Conservation (phyloP, 2,888 invertebrate genomes). For the Drosophila atroscutellata region DNA sequence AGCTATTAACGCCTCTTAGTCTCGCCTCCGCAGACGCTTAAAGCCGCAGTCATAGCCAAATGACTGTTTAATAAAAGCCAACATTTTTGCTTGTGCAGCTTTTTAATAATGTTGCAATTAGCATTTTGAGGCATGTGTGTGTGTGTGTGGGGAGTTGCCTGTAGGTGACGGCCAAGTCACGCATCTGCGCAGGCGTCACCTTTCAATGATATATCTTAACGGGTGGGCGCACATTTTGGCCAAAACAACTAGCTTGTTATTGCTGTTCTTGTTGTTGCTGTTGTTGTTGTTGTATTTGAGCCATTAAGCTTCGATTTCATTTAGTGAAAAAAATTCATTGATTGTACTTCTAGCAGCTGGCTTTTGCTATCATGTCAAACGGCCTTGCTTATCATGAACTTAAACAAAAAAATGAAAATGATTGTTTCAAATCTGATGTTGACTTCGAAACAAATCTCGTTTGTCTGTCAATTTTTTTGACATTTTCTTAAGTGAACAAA, state of each 20-base stretch:
- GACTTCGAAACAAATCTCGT: background rate
- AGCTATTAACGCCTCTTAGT: conserved; percentile 79
- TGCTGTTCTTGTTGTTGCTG: conserved; percentile 15
- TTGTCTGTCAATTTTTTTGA: conserved; percentile 2
- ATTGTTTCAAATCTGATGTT: conserved; percentile 3
- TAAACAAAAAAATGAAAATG: background rate
- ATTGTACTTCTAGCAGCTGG: background rate
- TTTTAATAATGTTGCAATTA: conserved; percentile 73
- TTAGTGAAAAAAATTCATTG: conserved; percentile 1
- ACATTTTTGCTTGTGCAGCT: conserved; percentile 29
- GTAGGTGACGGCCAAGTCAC: conserved; percentile 67
- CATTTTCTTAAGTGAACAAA: conserved; percentile 15
- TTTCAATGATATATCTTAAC: conserved; percentile 42
- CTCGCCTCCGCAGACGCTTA: conserved; percentile 78
- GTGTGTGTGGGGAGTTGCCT: conserved; percentile 43
- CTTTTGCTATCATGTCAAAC: conserved; percentile 20
- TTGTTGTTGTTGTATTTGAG: conserved; percentile 40
- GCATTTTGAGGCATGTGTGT: conserved; percentile 55
- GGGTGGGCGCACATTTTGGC: conserved; percentile 73
- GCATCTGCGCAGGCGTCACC: conserved; percentile 72
- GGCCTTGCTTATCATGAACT: conserved; percentile 25
- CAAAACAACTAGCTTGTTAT: conserved; percentile 21
- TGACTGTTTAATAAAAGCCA: background rate
- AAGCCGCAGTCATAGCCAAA: conserved; percentile 26
- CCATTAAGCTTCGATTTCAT: conserved; percentile 44